Evolutionary conservation across 2,797 vertebrate genomes (phyloP), one percentile per base, ranked within the genome.

Genomic region (Anas capensis): DNA sequence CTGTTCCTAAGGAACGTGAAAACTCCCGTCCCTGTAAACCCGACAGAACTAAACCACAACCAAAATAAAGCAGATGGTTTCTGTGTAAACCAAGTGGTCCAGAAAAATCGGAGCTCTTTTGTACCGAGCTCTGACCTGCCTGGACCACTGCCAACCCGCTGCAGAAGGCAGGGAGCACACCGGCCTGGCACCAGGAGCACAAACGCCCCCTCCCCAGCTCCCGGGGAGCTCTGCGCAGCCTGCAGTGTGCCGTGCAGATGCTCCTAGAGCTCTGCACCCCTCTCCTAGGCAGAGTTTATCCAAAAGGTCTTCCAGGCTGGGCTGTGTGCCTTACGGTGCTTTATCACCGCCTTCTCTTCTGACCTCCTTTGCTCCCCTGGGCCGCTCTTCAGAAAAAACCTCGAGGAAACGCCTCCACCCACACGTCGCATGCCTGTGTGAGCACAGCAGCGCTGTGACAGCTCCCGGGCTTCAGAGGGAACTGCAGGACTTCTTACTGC

Each of bases 151-250:
- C 65, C 95, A 92, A 60, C 66, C 65, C 57, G 5, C 19, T 38
- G 53, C 90, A 57, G 2, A 60, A 24, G 51, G 65, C 34, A 0
- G 0, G 0, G 2, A 9, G 71, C 2, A 0, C 11, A 21, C 49
- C 20, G 17, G 21, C 88, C 1, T 1, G 21, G 54, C 62, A 19
- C 29, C 1, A 0, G 3, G 1, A 34, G 48, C 1, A 27, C 51
- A 12, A 54, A 58, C 46, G n/a, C 2, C 5, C 29, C 54, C 8
- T 51, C 33, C 40, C n/a, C 0, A 0, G 70, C 33, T 64, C 10
- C n/a, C 3, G 0, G 5, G 40, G 65, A 33, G 46, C 18, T 57
- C 48, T 27, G 14, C 7, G 19, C 27, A 14, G 14, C 44, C 61
- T 36, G 44, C 57, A 16, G 34, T 10, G 3, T 16, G 56, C 64